Percentiles rank a stretch among this genome's conserved stretches.
These are phyloP conservation scores for Montifringilla adamsi DNA, from an alignment of 2,113 vertebrate genomes.

Conservation along the genomic window DNA sequence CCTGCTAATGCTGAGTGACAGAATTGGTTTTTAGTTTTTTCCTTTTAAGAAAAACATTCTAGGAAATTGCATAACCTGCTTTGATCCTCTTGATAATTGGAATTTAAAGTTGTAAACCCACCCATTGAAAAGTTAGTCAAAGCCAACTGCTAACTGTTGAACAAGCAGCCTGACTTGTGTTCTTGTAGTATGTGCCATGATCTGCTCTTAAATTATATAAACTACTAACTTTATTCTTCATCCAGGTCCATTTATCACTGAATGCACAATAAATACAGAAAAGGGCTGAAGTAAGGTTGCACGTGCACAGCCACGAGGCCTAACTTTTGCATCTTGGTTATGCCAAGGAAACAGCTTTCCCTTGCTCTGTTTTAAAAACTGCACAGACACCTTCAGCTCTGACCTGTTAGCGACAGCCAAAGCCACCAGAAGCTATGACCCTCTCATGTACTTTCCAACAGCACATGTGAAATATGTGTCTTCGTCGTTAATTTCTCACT, in stretches of 20 bases:
- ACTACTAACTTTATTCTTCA: neutral
- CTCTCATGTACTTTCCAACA: neutral
- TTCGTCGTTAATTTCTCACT: neutral
- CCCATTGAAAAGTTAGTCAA: neutral
- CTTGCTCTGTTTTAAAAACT: neutral
- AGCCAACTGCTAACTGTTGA: neutral
- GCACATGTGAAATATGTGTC: neutral
- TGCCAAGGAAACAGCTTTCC: neutral
- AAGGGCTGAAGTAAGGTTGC: neutral
- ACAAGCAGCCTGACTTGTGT: neutral
- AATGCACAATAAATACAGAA: neutral
- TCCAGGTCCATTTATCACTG: neutral
- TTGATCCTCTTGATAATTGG: slow-evolving; percentile 20
- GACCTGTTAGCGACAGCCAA: neutral
- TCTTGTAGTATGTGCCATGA: neutral
- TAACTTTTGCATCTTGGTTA: neutral
- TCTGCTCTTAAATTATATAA: neutral
- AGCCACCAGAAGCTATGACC: neutral
- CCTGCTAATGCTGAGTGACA: slow-evolving; percentile 42
- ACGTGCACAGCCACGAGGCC: fast-evolving
- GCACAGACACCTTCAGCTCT: neutral
- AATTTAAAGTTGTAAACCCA: slow-evolving; percentile 23
- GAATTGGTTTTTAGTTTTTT: slow-evolving; percentile 25
- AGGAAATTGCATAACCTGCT: slow-evolving; percentile 37
- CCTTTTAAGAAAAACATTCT: slow-evolving; percentile 31